Evolutionary conservation across 1,140 invertebrate species (phyloP).

Genomic region (Penaeus japonicus): DNA sequence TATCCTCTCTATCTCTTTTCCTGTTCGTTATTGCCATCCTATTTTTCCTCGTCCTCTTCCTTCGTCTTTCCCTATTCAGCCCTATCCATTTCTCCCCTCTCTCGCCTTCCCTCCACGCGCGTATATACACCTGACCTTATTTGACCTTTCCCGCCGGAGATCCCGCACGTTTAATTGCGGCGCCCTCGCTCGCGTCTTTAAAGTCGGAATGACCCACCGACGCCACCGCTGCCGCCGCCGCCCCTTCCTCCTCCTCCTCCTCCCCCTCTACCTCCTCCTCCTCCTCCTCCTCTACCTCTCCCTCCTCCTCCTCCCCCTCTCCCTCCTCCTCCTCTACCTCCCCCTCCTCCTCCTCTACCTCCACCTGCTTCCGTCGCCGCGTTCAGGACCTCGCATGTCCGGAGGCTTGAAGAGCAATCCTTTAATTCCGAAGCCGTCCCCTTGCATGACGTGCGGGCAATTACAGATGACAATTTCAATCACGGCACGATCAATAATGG

Average conservation of each 20-base stretch:
- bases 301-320: not conserved
- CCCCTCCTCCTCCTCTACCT: not conserved
- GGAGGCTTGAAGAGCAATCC: conserved; percentile 7
- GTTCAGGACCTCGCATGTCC: conserved; percentile 6
- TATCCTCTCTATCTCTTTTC: too few species aligned
- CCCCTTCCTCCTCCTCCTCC: not conserved
- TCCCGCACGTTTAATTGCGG: too few species aligned
- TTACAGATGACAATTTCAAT: conserved; percentile 50
- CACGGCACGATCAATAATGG: conserved; percentile 50
- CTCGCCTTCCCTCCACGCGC: too few species aligned
- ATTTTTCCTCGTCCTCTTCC: too few species aligned
- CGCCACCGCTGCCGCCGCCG: too few species aligned
- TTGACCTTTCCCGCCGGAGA: too few species aligned
- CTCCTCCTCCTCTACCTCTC: not conserved
- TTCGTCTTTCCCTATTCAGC: too few species aligned
- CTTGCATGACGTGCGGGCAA: conserved; percentile 44
- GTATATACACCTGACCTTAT: too few species aligned
- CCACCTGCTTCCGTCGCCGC: not conserved
- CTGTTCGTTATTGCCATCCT: too few species aligned
- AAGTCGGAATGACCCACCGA: too few species aligned
- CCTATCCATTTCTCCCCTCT: too few species aligned
- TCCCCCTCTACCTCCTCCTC: not conserved
- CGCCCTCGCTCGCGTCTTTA: too few species aligned
- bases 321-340: not conserved
- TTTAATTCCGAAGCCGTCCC: not conserved